Conservation (phyloP, 1,140 invertebrate species). For the Bombus affinis region DNA sequence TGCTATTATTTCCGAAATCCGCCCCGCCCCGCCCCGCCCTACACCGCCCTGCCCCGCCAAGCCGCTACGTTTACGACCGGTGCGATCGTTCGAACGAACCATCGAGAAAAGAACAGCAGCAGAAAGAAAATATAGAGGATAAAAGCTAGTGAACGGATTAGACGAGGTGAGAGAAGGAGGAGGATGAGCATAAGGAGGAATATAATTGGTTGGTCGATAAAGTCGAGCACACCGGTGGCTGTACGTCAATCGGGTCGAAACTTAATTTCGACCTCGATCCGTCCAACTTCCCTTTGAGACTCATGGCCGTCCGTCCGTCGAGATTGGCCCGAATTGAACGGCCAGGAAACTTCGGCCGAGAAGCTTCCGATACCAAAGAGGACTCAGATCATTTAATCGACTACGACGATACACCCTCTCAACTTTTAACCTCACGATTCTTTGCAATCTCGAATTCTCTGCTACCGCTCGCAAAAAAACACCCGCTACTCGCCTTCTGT, state of each 20-base stretch:
- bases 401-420: constrained; percentile 47
- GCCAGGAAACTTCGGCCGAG: constrained; percentile 49
- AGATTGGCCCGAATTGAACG: constrained; percentile 61
- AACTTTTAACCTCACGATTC: constrained; percentile 45
- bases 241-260: constrained; percentile 30
- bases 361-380: constrained; percentile 53
- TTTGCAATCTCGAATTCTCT: constrained; percentile 8
- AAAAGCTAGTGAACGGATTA: background rate
- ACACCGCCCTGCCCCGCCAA: too few species aligned
- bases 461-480: background rate
- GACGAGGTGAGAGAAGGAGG: background rate
- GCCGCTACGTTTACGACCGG: background rate
- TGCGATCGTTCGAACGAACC: background rate
- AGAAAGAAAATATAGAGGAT: background rate
- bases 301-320: constrained; percentile 20
- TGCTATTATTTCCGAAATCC: constrained; percentile 28
- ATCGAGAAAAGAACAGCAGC: background rate
- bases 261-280: constrained; percentile 51
- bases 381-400: constrained; percentile 55
- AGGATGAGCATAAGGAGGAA: constrained; percentile 16
- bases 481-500: background rate
- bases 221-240: constrained; percentile 3
- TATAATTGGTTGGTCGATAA: constrained; percentile 50
- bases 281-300: constrained; percentile 50
- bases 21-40: too few species aligned